Conservation (phyloP, 2,888 invertebrate genomes). For the Tupiocoris notatus region DNA sequence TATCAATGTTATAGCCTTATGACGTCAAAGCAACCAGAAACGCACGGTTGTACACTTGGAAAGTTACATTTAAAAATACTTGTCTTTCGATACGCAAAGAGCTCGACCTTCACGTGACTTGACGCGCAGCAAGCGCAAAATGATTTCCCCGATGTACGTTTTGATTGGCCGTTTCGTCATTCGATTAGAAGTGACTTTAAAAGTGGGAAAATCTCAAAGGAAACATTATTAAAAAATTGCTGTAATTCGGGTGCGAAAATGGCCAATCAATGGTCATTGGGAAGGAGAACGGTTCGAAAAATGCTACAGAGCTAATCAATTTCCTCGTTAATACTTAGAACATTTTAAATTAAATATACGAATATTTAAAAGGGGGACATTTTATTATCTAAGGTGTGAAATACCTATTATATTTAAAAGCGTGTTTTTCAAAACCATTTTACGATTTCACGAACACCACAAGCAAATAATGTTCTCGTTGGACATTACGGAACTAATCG, state of each 20-base stretch:
- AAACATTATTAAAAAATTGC: no score
- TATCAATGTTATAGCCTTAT: no score
- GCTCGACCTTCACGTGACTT: background rate
- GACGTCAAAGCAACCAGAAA: no score
- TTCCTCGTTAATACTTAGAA: background rate
- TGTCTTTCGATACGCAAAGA: background rate
- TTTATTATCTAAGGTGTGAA: background rate
- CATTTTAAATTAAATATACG: background rate
- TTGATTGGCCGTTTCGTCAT: no score
- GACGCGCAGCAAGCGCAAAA: background rate
- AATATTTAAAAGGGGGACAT: background rate
- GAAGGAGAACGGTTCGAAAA: no score
- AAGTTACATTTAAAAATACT: no score
- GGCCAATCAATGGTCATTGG: no score
- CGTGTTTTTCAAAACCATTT: background rate
- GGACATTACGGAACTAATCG: background rate
- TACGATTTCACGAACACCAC: background rate
- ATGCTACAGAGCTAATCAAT: background rate
- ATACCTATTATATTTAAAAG: background rate
- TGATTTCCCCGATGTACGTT: no score
- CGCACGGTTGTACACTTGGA: no score
- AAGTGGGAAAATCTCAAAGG: no score
- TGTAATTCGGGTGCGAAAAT: no score
- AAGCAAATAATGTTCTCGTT: background rate
- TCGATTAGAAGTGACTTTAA: no score